Evolutionary conservation across 92 coral and sea anemone species (phyloP).

Genomic region (Anthopleura xanthogrammica): DNA sequence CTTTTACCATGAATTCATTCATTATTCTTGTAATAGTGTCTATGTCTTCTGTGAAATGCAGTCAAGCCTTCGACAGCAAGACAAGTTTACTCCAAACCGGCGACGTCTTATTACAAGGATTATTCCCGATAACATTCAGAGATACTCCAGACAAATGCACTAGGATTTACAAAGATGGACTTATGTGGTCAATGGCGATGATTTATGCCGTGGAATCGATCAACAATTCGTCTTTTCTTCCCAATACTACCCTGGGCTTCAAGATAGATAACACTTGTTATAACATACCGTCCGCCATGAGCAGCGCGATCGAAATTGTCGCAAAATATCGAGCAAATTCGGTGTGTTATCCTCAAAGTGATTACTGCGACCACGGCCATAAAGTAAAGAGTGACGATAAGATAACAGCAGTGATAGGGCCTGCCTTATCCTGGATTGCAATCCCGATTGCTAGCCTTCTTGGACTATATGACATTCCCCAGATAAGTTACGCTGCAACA

Average conservation of each 20-base stretch:
- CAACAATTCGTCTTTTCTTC: slow-evolving; percentile 62
- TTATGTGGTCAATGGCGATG: slow-evolving; percentile 77
- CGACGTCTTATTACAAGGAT: slow-evolving; percentile 64
- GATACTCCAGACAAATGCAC: slow-evolving; percentile 58
- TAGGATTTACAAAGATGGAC: slow-evolving; percentile 49
- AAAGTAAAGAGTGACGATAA: slow-evolving; percentile 12
- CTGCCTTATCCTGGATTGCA: slow-evolving; percentile 82
- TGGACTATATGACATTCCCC: slow-evolving; percentile 84
- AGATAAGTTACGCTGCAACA: slow-evolving; percentile 87
- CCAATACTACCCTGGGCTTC: slow-evolving; percentile 69
- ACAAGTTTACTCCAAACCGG: slow-evolving; percentile 54
- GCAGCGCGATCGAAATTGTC: slow-evolving; percentile 78
- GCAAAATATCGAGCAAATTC: slow-evolving; percentile 88
- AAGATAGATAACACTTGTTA: slow-evolving; percentile 79
- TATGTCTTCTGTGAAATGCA: not conserved
- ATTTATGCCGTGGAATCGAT: slow-evolving; percentile 68
- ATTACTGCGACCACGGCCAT: slow-evolving; percentile 46
- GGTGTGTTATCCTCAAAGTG: slow-evolving; percentile 60
- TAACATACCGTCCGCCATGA: slow-evolving; percentile 80
- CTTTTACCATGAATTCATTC: not conserved
- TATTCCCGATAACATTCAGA: slow-evolving; percentile 72
- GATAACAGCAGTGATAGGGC: slow-evolving; percentile 85
- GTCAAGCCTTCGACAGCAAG: slow-evolving; percentile 20
- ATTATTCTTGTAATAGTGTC: not conserved
- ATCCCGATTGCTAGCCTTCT: slow-evolving; percentile 85